Base-by-base conservation (phyloP, 2,113 vertebrate species). In the Melanerpes aurifrons region DNA sequence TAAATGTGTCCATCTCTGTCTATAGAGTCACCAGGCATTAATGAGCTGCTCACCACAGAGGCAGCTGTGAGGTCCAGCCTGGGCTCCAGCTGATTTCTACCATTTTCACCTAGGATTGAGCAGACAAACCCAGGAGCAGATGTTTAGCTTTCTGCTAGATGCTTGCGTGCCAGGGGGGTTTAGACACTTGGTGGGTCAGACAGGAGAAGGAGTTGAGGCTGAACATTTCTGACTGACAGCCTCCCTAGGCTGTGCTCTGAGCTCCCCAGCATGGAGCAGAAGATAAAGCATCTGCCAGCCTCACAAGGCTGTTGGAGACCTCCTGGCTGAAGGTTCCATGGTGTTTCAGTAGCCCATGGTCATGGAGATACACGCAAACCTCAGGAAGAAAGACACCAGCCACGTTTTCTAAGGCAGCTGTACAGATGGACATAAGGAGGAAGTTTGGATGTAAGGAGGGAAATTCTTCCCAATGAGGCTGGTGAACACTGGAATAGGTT, bases 341-440 rank as follows among this genome's bases (percentile, higher is more conserved):
- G 3, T 4, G 9, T 31, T 29, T 12, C 2, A 2, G 15, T 2
- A 24, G 4, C 21, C 68, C 50, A 0, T 2, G 17, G 31, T 18
- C 17, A 22, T 0, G 4, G 59, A 25, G 25, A 32, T 0, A 0
- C 0, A 0, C 0, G 0, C 58, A 72, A 53, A 25, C 37, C 75
- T 28, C 32, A 2, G 74, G 25, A 31, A 40, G 53, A 70, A 48
- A 20, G 32, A 10, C 0, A 11, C 6, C 54, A 56, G 58, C 50
- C 2, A 3, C 26, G 56, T 22, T 91, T 50, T 68, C 61, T 71
- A 61, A 47, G 53, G 31, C 22, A 47, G 4, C 69, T 40, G 85
- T 32, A 35, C 10, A 11, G 50, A 53, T 22, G 50, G 50, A 25
- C 22, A 25, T 53, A 24, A 53, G 50, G 50, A 53, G 50, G 50